Evolutionary conservation across 2,113 vertebrate species (phyloP), one percentile per base, ranked within the genome.

Genomic region (Tricholaema leucomelas): DNA sequence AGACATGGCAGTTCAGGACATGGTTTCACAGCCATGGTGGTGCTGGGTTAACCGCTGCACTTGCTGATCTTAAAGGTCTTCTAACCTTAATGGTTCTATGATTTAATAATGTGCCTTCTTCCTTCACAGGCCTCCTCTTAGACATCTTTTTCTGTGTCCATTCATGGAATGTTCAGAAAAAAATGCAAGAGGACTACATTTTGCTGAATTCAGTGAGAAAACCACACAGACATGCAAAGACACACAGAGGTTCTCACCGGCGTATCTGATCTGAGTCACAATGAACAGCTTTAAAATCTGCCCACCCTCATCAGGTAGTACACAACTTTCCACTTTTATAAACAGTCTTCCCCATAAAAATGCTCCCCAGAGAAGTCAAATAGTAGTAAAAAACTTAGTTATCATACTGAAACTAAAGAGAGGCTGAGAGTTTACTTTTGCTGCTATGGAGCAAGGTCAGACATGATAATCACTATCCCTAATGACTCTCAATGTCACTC

Each of bases 261-360:
- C 23, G 60, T 2, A 5, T 63, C 31, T 70, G 36, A 80, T 15
- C 0, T 54, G 0, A 85, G 11, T 66, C 46, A 33, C 0, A 3
- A 10, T 58, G 44, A 58, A 28, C 9, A 14, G 59, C 55, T 82
- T 82, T 64, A 82, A 64, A 69, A 35, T 48, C 79, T 70, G 64
- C 44, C n/a, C 15, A 40, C 10, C 14, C 7, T 79, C 44, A 44
- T 8, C 40, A 66, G 33, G 35, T 9, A 50, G 30, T 21, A 85
- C 38, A 60, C 7, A 73, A 12, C 13, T 73, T 76, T 50, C 31
- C 35, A 16, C 38, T 71, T 70, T 44, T 36, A 65, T 19, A 46
- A 84, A 75, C 19, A 81, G 54, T 11, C 30, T n/a, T 55, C 55
- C 70, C 46, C 52, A 75, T 92, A 90, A 75, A 23, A 10, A 67